Percentiles rank a stretch among this genome's conserved stretches.
Evolutionary conservation across 2,113 vertebrate species (phyloP).

Genomic region (Todiramphus chloris): DNA sequence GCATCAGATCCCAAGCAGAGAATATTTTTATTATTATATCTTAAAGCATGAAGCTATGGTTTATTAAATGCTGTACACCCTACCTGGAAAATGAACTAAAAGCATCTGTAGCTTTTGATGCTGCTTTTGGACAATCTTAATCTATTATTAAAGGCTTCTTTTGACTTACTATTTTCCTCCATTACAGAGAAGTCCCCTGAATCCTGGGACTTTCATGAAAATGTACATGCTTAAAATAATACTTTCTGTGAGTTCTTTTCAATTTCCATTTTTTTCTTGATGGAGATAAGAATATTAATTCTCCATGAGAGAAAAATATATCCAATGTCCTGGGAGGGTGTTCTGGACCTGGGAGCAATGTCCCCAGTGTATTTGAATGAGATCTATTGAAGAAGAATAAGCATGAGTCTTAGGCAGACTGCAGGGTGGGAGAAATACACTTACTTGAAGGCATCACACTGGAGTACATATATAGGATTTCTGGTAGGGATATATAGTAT

Average conservation of each 20-base stretch:
- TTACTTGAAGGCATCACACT: not conserved
- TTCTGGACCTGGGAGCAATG: not conserved
- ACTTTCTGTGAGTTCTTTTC: not conserved
- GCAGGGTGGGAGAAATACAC: not conserved
- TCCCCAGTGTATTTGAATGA: not conserved
- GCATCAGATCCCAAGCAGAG: not conserved
- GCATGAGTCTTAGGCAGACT: not conserved
- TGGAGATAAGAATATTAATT: not conserved
- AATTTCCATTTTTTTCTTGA: not conserved
- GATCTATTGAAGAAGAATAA: not conserved
- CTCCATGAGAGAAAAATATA: not conserved
- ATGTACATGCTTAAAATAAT: not conserved
- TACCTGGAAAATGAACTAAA: not conserved
- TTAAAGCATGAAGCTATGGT: not conserved
- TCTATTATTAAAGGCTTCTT: not conserved
- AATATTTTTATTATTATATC: not conserved
- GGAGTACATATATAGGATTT: not conserved
- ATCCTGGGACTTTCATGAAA: not conserved
- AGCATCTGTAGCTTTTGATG: not conserved
- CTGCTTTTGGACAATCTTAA: not conserved
- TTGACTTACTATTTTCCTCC: not conserved
- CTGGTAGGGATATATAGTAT: constrained; percentile 35
- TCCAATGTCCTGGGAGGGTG: not conserved
- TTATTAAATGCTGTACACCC: not conserved
- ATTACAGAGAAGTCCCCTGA: constrained; percentile 10